These are phyloP conservation scores for Hippasteria phrygiana DNA, from an alignment of 53 echinoderm and acorn worm genomes.

Conservation along the genomic window DNA sequence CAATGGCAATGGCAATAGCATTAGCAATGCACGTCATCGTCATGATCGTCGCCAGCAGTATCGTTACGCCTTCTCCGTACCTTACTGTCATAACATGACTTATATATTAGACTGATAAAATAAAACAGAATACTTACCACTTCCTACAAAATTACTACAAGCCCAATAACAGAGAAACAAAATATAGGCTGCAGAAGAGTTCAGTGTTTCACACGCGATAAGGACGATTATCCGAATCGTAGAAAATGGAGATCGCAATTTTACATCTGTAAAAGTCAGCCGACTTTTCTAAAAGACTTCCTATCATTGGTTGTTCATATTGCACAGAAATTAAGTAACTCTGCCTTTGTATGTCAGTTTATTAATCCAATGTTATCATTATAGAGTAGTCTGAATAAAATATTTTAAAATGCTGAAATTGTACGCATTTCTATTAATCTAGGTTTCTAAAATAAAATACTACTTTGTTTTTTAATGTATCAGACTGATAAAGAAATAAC, in stretches of 20 bases:
- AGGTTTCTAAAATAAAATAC: no score
- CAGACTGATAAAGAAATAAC: background rate
- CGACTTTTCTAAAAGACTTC: constrained; percentile 4
- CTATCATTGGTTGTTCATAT: constrained; percentile 25
- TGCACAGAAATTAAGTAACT: background rate
- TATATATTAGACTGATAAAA: no score
- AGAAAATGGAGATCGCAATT: constrained; percentile 22
- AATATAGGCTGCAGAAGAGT: background rate
- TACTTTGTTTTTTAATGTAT: no score
- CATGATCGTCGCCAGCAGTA: no score
- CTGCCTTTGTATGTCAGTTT: background rate
- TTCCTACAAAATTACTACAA: background rate
- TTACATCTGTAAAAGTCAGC: constrained; percentile 16
- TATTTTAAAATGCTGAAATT: no score
- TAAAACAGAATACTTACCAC: constrained; percentile 12
- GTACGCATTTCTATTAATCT: no score
- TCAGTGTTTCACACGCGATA: background rate
- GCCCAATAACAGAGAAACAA: background rate
- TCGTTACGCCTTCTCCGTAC: no score
- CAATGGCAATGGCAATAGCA: no score
- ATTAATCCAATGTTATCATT: no score
- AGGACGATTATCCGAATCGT: background rate
- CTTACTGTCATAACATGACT: no score
- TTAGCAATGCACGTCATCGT: no score
- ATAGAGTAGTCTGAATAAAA: no score